A percentile compares a stretch with the other conserved stretches of the same genome.
Evolutionary conservation across 2,888 invertebrate genomes (phyloP).

Genomic region (Falcaria lacertinaria): DNA sequence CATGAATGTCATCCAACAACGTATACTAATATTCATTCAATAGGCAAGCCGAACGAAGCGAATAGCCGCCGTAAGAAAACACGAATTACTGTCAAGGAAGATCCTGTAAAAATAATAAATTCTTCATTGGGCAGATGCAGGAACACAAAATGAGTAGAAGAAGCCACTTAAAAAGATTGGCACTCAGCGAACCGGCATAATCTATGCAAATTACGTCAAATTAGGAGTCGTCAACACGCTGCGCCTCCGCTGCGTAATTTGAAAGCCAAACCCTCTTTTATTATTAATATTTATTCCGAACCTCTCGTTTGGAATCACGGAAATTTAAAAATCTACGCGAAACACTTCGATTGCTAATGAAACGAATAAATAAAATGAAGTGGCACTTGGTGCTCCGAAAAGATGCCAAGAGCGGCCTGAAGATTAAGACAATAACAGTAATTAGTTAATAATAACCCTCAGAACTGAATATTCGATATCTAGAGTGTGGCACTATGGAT

Average conservation of each 20-base stretch:
- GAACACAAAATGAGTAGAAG: conserved; percentile 72
- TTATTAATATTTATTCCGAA: conserved; percentile 79
- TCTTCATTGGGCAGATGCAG: conserved; percentile 61
- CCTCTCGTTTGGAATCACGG: conserved; percentile 56
- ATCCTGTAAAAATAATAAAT: conserved; percentile 64
- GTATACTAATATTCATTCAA: too few relatives aligned
- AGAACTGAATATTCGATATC: too few relatives aligned
- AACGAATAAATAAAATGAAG: conserved; percentile 56
- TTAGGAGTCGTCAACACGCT: conserved; percentile 77
- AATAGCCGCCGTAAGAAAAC: conserved; percentile 8
- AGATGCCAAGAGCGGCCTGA: not conserved
- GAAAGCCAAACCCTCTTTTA: conserved; percentile 75
- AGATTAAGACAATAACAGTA: too few relatives aligned
- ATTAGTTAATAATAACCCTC: too few relatives aligned
- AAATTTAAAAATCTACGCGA: conserved; percentile 50
- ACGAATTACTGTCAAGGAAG: conserved; percentile 44
- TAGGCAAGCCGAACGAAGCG: too few relatives aligned
- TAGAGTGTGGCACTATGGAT: too few relatives aligned
- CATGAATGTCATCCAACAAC: too few relatives aligned
- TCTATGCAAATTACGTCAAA: conserved; percentile 79
- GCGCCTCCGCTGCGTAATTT: conserved; percentile 66
- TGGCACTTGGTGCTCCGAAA: conserved; percentile 9
- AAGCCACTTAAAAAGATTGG: conserved; percentile 79
- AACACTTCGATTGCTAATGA: conserved; percentile 61
- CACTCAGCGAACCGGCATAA: conserved; percentile 78